These are phyloP conservation scores for Odocoileus virginianus DNA, from an alignment of 2,113 vertebrate genomes.

Conservation along the genomic window DNA sequence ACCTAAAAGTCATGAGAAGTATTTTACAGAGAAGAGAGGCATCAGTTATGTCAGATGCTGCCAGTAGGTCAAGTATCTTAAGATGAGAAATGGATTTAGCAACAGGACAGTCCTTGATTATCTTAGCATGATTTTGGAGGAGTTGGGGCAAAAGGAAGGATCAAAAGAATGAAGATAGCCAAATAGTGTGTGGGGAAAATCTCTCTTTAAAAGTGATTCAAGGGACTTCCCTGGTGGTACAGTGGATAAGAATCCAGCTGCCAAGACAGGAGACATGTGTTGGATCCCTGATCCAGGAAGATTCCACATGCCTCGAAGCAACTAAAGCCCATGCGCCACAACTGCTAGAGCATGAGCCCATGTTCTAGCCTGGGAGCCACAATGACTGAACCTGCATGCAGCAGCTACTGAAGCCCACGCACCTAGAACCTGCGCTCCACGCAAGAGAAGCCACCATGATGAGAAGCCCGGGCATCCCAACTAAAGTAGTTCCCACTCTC, in stretches of 20 bases:
- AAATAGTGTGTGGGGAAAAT: not conserved
- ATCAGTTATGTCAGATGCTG: not conserved
- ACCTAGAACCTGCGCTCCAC: not conserved
- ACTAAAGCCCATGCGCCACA: not conserved
- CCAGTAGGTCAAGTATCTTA: not conserved
- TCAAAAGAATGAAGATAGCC: not conserved
- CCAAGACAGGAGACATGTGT: not conserved
- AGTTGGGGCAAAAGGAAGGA: not conserved
- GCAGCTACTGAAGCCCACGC: not conserved
- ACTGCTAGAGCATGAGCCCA: not conserved
- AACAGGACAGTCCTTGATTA: not conserved
- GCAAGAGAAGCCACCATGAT: not conserved
- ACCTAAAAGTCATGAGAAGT: not conserved
- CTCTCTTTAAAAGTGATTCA: not conserved
- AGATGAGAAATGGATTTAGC: not conserved
- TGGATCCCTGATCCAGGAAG: not conserved
- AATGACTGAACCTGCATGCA: rapidly evolving
- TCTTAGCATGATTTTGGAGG: not conserved
- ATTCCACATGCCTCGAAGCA: not conserved
- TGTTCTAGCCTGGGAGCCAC: not conserved
- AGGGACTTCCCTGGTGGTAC: not conserved
- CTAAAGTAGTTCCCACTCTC: not conserved
- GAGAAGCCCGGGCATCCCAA: not conserved
- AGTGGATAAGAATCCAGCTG: not conserved
- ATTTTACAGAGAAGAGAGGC: not conserved